A percentile compares a stretch with the other conserved stretches of the same genome.
These are phyloP conservation scores for Andrena cerasifolii DNA, from an alignment of 1,140 invertebrate genomes.

Conservation along the genomic window DNA sequence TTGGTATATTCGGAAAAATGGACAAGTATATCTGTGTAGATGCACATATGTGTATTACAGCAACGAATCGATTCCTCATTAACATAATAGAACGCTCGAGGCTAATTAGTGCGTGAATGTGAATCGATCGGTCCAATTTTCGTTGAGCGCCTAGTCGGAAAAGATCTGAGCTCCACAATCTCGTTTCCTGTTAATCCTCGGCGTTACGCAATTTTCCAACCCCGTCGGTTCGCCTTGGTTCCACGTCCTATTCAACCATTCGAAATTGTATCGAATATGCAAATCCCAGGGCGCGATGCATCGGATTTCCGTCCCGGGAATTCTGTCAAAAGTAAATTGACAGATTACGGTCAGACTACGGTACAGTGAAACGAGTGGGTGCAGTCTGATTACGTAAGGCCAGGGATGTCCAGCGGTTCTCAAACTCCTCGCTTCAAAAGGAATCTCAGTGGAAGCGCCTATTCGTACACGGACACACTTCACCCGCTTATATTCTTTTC, in stretches of 20 bases:
- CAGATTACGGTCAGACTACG: constrained; percentile 56
- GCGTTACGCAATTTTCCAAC: constrained; percentile 35
- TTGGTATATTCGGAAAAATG: neutral
- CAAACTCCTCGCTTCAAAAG: neutral
- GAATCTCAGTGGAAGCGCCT: too few species aligned
- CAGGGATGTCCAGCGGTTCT: constrained; percentile 28
- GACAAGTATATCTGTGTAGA: neutral
- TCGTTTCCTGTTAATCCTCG: constrained; percentile 17
- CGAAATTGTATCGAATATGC: constrained; percentile 55
- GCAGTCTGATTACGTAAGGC: constrained; percentile 65
- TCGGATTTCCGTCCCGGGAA: constrained; percentile 58
- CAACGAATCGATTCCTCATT: constrained; percentile 18
- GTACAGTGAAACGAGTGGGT: constrained; percentile 52
- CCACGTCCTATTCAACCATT: neutral
- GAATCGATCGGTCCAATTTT: constrained; percentile 33
- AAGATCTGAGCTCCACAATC: neutral
- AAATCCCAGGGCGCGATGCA: constrained; percentile 55
- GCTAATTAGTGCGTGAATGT: neutral
- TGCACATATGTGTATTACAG: neutral
- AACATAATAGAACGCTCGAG: neutral
- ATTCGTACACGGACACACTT: too few species aligned
- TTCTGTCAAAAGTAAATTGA: constrained; percentile 61
- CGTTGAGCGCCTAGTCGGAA: neutral
- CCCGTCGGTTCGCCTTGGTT: constrained; percentile 27
- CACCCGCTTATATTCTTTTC: too few species aligned